Conservation (phyloP, 2,888 invertebrate genomes). For the Blomia tropicalis region DNA sequence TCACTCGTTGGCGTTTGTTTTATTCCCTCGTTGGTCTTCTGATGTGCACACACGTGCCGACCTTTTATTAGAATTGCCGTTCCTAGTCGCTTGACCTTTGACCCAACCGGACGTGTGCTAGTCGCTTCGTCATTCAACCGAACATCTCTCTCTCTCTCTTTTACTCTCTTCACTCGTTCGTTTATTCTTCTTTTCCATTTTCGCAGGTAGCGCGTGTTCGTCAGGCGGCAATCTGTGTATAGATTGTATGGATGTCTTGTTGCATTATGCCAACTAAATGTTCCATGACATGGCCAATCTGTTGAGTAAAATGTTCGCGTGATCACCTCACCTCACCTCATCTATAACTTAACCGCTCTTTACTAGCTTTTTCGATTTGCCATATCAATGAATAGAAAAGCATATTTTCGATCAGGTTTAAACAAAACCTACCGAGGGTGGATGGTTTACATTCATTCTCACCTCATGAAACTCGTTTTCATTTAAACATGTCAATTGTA, state of each 20-base stretch:
- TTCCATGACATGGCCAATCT: slow-evolving; percentile 12
- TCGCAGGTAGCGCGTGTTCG: slow-evolving; percentile 3
- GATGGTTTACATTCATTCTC: too few species aligned
- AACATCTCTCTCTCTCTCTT: neutral
- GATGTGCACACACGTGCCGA: neutral
- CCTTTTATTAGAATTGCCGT: slow-evolving; percentile 8
- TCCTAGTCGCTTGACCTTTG: slow-evolving; percentile 6
- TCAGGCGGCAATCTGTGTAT: neutral
- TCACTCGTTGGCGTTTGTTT: neutral
- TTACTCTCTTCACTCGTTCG: too few species aligned
- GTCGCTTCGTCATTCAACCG: neutral
- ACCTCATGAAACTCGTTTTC: too few species aligned
- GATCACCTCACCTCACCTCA: too few species aligned
- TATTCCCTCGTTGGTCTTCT: neutral
- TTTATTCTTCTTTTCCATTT: too few species aligned
- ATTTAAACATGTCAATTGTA: too few species aligned
- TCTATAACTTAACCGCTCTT: too few species aligned
- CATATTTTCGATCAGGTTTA: too few species aligned
- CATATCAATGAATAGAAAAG: too few species aligned
- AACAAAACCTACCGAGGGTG: too few species aligned
- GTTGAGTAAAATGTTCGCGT: neutral
- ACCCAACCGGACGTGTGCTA: slow-evolving; percentile 3
- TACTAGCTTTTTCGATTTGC: too few species aligned
- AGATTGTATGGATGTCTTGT: neutral
- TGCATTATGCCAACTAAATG: slow-evolving; percentile 3